Evolutionary conservation across 2,797 vertebrate genomes (phyloP).

Genomic region (Pseudomugil tenellus): DNA sequence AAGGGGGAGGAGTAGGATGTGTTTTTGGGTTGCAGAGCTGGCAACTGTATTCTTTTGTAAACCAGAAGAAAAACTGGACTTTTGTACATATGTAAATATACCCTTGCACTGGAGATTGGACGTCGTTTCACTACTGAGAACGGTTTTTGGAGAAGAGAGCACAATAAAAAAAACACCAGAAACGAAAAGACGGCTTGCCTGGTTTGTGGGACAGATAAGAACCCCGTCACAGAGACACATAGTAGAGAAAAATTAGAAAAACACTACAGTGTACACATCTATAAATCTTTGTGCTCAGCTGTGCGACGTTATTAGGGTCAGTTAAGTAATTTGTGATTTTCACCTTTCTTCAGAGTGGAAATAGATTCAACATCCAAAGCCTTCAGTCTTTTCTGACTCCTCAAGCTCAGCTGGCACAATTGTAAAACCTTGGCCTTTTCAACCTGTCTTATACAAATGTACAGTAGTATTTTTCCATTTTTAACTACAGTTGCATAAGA

Average conservation of each 20-base stretch:
- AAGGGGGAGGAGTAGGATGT: too few relatives aligned
- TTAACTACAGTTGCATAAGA: too few relatives aligned
- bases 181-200: background rate
- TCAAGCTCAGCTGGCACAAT: background rate
- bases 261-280: background rate
- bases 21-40: too few relatives aligned
- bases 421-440: background rate
- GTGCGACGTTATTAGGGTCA: background rate
- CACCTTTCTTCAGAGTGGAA: background rate
- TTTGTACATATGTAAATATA: too few relatives aligned
- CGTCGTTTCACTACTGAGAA: too few relatives aligned
- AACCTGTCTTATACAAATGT: background rate
- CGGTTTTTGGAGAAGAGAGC: background rate
- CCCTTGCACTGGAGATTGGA: too few relatives aligned
- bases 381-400: background rate
- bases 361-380: background rate
- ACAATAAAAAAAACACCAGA: background rate
- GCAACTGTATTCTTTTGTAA: too few relatives aligned
- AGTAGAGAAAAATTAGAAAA: too few relatives aligned
- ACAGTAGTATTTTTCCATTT: too few relatives aligned
- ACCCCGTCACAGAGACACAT: too few relatives aligned
- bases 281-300: constrained; percentile 3
- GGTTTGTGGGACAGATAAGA: too few relatives aligned
- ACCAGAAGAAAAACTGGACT: too few relatives aligned
- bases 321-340: background rate